Percentiles rank a stretch among this genome's conserved stretches.
Conservation (phyloP, 2,797 vertebrate species). For the Cossypha caffra region DNA sequence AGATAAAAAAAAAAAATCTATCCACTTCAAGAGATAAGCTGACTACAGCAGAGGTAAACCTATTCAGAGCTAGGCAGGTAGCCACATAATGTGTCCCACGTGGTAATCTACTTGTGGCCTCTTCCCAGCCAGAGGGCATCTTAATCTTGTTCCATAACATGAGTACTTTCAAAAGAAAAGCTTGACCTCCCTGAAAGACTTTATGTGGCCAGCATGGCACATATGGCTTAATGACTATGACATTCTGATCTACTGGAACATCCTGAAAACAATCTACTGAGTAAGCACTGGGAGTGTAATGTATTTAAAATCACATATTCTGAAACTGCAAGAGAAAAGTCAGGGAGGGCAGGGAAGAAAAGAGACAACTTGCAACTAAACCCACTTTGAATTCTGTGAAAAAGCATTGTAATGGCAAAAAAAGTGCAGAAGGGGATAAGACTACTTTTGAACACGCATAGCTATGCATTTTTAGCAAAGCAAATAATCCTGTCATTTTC, state of each 20-base stretch:
- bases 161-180: background rate
- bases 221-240: background rate
- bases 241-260: background rate
- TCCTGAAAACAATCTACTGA: slow-evolving; percentile 1
- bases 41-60: slow-evolving; percentile 24
- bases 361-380: slow-evolving; percentile 43
- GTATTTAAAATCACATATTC: background rate
- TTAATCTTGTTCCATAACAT: background rate
- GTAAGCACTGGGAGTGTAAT: background rate
- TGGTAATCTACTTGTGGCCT: background rate
- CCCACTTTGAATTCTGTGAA: slow-evolving; percentile 72
- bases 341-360: rapidly evolving
- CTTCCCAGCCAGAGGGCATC: background rate
- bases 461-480: background rate
- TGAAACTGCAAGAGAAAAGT: background rate
- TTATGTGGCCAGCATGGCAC: background rate
- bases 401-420: background rate
- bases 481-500: background rate
- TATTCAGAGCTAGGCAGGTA: background rate
- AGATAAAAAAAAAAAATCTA: background rate
- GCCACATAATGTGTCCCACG: background rate
- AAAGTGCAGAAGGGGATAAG: background rate
- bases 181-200: background rate
- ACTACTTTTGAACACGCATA: background rate
- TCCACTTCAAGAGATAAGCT: slow-evolving; percentile 28